Percentiles rank a stretch among this genome's conserved stretches.
phyloP scores from a whole-genome alignment of 2,113 vertebrate genomes.

The Rhadina sibilatrix region DNA sequence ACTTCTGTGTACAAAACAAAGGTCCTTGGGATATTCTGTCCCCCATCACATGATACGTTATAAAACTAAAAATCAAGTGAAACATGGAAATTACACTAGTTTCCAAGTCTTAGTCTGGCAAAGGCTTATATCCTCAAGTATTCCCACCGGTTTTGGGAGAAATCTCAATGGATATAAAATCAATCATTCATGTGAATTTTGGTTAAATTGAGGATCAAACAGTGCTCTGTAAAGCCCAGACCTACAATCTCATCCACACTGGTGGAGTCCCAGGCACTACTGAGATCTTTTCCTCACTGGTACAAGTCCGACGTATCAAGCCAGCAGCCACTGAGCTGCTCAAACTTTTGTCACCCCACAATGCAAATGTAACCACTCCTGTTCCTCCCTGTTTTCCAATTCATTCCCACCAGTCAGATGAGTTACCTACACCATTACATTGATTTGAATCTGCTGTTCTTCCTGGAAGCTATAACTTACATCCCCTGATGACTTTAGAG shows the following conservation, averaged over 20 bases:
- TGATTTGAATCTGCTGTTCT: not conserved
- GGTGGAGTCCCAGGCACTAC: not conserved
- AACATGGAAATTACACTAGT: not conserved
- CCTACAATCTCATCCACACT: not conserved
- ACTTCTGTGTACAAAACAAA: not conserved
- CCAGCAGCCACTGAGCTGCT: not conserved
- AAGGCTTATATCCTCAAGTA: fast-evolving
- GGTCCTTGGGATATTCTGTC: not conserved
- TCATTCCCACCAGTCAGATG: not conserved
- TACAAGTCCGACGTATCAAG: fast-evolving
- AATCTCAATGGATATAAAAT: not conserved
- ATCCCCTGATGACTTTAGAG: not conserved
- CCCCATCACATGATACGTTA: too few species aligned
- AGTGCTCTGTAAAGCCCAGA: not conserved
- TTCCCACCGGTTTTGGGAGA: not conserved
- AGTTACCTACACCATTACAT: not conserved
- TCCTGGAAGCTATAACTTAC: not conserved
- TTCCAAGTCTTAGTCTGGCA: not conserved
- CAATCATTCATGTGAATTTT: not conserved
- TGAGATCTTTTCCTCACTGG: fast-evolving
- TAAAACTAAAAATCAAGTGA: not conserved
- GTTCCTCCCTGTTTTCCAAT: not conserved
- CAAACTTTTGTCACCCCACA: fast-evolving
- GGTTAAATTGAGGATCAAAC: not conserved
- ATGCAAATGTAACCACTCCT: not conserved